Evolutionary conservation across 2,888 invertebrate genomes (phyloP).

Genomic region (Adineta ricciae): DNA sequence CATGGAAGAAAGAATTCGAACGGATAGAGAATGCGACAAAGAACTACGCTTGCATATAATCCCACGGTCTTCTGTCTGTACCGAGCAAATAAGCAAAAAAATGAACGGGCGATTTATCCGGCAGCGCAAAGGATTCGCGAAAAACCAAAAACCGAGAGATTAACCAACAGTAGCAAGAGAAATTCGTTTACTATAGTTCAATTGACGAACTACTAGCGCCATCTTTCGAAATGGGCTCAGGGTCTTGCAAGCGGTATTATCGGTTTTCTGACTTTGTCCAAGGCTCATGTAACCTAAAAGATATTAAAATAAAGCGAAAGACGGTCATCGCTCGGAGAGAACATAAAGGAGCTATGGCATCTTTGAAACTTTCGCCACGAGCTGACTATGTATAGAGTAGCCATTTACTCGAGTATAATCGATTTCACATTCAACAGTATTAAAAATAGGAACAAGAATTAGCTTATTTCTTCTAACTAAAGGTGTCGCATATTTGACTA

Average conservation of each 20-base stretch:
- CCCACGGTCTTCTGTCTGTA: neutral
- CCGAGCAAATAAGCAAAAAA: neutral
- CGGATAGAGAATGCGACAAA: neutral
- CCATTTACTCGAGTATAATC: too few relatives aligned
- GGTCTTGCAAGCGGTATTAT: neutral
- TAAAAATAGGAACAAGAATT: too few relatives aligned
- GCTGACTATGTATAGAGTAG: too few relatives aligned
- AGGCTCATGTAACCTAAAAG: too few relatives aligned
- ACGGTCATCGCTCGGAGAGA: too few relatives aligned
- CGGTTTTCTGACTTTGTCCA: too few relatives aligned
- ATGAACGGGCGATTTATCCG: neutral
- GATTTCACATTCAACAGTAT: too few relatives aligned
- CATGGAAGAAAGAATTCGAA: neutral
- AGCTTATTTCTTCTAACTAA: too few relatives aligned
- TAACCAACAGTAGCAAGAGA: neutral
- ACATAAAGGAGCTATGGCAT: too few relatives aligned
- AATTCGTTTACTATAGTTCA: neutral
- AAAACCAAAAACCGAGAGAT: neutral
- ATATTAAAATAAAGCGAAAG: too few relatives aligned
- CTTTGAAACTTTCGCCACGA: too few relatives aligned
- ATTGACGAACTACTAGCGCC: neutral
- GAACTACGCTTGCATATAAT: neutral
- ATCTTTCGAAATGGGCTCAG: neutral
- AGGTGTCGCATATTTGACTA: neutral
- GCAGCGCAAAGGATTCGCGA: neutral